Percentiles rank a stretch among this genome's conserved stretches.
Evolutionary conservation across 2,797 vertebrate genomes (phyloP).

Genomic region (Pelobates cultripes): DNA sequence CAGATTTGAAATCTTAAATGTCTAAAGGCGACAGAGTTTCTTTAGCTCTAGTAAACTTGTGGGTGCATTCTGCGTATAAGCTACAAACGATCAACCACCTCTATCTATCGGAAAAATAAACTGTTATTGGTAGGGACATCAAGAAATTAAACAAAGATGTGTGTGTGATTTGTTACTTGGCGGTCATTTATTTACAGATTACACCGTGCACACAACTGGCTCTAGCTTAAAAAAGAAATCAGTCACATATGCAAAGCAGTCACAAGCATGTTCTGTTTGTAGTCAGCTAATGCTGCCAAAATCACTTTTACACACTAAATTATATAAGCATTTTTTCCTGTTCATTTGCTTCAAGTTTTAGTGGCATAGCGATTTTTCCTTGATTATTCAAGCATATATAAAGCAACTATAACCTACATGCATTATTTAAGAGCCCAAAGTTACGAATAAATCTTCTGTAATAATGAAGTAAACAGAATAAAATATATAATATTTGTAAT

Average conservation of each 20-base stretch:
- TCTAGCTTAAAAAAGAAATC: not conserved
- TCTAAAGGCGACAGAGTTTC: constrained; percentile 6
- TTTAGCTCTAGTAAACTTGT: not conserved
- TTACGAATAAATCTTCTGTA: not conserved
- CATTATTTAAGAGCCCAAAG: not conserved
- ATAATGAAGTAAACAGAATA: too few species aligned
- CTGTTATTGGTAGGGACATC: not conserved
- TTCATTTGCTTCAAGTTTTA: not conserved
- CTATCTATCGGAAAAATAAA: not conserved
- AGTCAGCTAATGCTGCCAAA: not conserved
- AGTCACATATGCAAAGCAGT: not conserved
- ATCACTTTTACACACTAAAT: not conserved
- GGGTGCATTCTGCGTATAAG: not conserved
- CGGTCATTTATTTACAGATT: not conserved
- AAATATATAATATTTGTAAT: too few species aligned
- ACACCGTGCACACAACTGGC: not conserved
- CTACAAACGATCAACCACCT: not conserved
- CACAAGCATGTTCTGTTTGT: not conserved
- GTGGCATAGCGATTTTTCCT: not conserved
- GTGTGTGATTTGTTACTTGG: not conserved
- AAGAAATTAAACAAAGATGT: not conserved
- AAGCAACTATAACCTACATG: too few species aligned
- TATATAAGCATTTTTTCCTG: not conserved
- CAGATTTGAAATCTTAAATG: constrained; percentile 38
- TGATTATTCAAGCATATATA: not conserved